phyloP scores from a whole-genome alignment of 2,888 invertebrate genomes.

The Noctua pronuba region DNA sequence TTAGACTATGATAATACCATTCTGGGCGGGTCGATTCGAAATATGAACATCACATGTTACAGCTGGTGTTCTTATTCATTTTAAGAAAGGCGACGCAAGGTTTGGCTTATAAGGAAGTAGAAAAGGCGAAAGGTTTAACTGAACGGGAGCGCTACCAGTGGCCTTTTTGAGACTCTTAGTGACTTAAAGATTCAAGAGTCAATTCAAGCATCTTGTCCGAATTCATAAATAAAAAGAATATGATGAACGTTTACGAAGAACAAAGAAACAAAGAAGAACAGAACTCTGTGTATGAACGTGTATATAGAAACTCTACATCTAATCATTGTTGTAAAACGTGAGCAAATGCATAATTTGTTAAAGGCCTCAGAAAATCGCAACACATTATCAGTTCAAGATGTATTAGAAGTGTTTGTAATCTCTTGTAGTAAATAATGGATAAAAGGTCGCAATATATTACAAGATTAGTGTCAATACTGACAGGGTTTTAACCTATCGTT shows the following conservation, averaged over 20 bases:
- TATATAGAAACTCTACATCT: neutral
- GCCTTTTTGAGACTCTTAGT: neutral
- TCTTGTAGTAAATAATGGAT: slow-evolving; percentile 7
- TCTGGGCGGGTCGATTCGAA: neutral
- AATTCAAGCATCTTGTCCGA: neutral
- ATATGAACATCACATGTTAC: neutral
- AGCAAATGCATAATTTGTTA: neutral
- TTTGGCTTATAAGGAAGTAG: too few relatives aligned
- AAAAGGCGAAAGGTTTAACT: neutral
- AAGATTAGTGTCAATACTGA: neutral
- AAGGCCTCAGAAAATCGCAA: neutral
- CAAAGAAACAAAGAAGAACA: too few relatives aligned
- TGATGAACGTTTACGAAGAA: neutral
- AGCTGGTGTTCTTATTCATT: neutral
- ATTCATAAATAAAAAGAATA: neutral
- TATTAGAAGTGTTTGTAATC: slow-evolving; percentile 3
- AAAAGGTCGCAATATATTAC: slow-evolving; percentile 10
- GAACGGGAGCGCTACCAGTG: neutral
- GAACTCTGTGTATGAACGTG: neutral
- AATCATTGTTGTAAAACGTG: neutral
- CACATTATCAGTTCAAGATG: slow-evolving; percentile 16
- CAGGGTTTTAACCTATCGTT: neutral
- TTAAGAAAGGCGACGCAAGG: neutral
- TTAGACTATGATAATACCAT: neutral
- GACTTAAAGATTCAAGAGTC: neutral